Conservation (phyloP, 2,113 vertebrate species). For the Ctenomys sociabilis region DNA sequence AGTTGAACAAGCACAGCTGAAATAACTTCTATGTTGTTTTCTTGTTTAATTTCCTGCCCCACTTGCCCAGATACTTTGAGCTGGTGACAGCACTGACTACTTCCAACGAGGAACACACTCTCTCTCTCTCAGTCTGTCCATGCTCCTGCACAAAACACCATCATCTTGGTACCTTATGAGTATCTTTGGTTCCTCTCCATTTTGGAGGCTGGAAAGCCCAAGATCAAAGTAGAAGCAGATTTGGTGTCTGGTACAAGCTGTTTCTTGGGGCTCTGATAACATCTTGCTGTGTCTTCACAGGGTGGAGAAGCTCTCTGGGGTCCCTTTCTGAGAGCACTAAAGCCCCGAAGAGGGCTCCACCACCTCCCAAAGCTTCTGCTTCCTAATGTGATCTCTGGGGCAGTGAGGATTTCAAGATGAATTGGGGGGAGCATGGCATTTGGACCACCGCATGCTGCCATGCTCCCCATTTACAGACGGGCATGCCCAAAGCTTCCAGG, state of each 20-base stretch:
- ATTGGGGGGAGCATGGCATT: neutral
- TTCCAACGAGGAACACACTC: neutral
- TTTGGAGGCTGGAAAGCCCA: neutral
- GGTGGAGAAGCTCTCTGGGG: neutral
- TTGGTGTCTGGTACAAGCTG: neutral
- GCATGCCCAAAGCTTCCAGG: neutral
- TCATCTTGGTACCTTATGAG: too few species aligned
- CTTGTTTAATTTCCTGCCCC: neutral
- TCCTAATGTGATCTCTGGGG: neutral
- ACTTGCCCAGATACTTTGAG: neutral
- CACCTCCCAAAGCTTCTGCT: neutral
- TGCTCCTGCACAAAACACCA: neutral
- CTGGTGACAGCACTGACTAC: fast-evolving
- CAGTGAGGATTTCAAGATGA: too few species aligned
- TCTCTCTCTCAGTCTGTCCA: too few species aligned
- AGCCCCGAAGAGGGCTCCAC: neutral
- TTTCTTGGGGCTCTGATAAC: too few species aligned
- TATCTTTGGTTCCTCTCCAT: too few species aligned
- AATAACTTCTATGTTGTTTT: neutral
- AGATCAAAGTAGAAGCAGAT: too few species aligned
- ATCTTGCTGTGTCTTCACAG: neutral
- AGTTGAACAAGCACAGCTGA: neutral
- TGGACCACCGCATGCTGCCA: fast-evolving
- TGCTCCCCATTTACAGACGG: neutral
- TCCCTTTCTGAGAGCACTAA: neutral